Evolutionary conservation across 30 jellyfish, hydroid and myxozoan genomes (phyloP).

Genomic region (Pseudorhiza aurosa): DNA sequence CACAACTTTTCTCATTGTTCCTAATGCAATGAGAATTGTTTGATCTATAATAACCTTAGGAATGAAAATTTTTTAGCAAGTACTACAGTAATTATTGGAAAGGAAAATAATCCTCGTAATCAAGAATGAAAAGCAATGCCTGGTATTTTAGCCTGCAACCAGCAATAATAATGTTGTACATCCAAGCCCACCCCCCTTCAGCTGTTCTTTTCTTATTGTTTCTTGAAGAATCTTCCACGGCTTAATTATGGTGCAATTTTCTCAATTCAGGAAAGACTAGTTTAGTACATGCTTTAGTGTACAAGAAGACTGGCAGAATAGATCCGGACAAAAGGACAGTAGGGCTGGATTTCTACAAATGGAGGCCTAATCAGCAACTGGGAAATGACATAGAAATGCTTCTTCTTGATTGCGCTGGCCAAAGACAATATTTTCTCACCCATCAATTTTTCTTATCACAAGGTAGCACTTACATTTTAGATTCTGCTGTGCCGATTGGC

Average conservation of each 20-base stretch:
- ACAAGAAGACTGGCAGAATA: constrained; percentile 48
- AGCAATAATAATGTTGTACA: no score
- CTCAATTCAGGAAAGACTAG: constrained; percentile 90
- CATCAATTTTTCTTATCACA: constrained; percentile 89
- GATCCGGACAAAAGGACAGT: constrained; percentile 69
- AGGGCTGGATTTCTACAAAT: constrained; percentile 77
- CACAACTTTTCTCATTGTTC: no score
- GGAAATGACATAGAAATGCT: constrained; percentile 61
- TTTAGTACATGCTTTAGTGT: constrained; percentile 68
- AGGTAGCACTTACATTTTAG: no score
- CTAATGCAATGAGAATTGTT: no score
- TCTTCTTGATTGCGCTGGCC: constrained; percentile 97
- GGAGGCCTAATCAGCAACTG: constrained; percentile 78
- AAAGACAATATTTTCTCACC: constrained; percentile 85
- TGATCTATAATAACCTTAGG: no score
- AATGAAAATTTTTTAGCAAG: no score
- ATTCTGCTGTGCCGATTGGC: no score
- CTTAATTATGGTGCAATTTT: background rate
- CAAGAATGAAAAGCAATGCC: no score
- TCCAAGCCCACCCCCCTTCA: no score
- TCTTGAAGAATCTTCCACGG: background rate
- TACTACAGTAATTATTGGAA: no score
- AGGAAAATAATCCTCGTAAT: no score
- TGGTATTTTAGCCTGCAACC: no score
- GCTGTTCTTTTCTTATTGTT: background rate